Base-by-base conservation (phyloP, 37 sponge, comb jelly and placozoan genomes). In the Spongilla lacustris region DNA sequence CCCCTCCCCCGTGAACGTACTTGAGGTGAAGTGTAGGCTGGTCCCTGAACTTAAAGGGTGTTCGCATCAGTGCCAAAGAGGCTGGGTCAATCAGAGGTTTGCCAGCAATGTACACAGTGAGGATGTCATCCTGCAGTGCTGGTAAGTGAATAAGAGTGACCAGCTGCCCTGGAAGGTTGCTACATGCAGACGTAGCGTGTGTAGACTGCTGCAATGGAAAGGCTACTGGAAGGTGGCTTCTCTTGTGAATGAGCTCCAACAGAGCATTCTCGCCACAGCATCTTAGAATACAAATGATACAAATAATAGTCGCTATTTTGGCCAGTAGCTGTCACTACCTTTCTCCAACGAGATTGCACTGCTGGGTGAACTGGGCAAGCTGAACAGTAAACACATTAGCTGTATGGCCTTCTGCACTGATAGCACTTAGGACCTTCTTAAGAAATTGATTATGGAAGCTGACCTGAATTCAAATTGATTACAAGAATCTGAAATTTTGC, bases 51-150 rank as follows among this genome's bases (percentile, higher is more conserved):
- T 83, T 91, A 89, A 94, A 94, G 0, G 76, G 69, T 2, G 77
- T 91, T 25, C 95, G 67, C 28, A 94, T 48, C 2, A 58, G 11
- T 66, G 48, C 37, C 24, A 72, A 8, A 25, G 46, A 36, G 8
- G 67, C 73, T 5, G 46, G 68, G 21, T 81, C 30, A 12, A 95
- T 85, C 50, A 82, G 38, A 0, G 93, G 93, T 77, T 93, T 95
- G 14, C 96, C 96, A n/a, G 94, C 85, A 35, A 93, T 75, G 79
- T 84, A 95, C 29, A 27, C 66, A 12, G 36, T 25, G 25, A 95
- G 91, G 10, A 95, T 73, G 77, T 87, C 91, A 36, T 86, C 84
- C 77, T 95, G 84, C 38, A 95, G 86, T 71, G 84, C 50, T 8
- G 41, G 24, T 50, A 92, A 66, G 19, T 90, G 69, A 71, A 95